These are phyloP conservation scores for Acheta domesticus DNA, from an alignment of 2,888 invertebrate genomes.

Conservation along the genomic window DNA sequence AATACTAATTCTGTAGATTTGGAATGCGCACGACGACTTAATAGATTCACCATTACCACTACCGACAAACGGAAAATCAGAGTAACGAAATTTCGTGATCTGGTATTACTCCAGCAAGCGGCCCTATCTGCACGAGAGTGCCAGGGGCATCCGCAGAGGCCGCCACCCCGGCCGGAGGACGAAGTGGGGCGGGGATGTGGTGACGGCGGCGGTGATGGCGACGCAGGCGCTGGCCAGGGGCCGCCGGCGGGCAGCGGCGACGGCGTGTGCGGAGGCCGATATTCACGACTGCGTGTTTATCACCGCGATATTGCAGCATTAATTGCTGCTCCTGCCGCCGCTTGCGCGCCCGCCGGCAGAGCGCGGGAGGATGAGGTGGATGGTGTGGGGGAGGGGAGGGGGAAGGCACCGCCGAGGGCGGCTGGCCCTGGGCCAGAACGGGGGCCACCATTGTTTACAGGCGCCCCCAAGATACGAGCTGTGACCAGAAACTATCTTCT, in stretches of 20 bases:
- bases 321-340: not conserved
- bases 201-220: no score
- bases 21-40: no score
- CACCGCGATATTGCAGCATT: not conserved
- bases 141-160: not conserved
- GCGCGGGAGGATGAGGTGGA: not conserved
- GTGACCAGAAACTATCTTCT: not conserved
- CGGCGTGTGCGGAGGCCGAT: not conserved
- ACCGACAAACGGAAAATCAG: no score
- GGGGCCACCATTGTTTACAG: not conserved
- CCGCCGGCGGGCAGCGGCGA: not conserved
- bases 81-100: no score
- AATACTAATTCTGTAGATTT: no score
- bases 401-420: not conserved
- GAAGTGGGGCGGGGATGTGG: not conserved
- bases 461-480: not conserved
- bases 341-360: no score
- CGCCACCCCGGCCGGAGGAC: no score
- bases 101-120: no score
- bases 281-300: slow-evolving; percentile 18
- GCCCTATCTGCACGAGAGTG: no score
- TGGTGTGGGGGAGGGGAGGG: not conserved
- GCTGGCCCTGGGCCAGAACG: not conserved
- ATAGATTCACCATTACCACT: no score
- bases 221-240: not conserved